Evolutionary conservation across 2,888 invertebrate species (phyloP).

Genomic region (Nycteola revayana): DNA sequence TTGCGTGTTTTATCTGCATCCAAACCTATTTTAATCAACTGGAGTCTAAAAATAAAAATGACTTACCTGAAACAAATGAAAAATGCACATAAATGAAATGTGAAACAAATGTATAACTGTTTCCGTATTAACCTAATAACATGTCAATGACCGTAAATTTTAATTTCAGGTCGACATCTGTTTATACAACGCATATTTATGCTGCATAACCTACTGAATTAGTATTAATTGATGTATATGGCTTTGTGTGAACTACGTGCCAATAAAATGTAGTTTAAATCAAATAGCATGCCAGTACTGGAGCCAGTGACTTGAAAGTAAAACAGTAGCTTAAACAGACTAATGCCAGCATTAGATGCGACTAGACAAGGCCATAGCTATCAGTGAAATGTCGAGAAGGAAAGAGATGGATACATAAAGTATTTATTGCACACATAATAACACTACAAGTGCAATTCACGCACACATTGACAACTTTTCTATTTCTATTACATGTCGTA

Average conservation of each 20-base stretch:
- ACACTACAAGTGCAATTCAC: constrained; percentile 72
- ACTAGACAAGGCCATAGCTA: constrained; percentile 82
- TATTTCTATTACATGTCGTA: constrained; percentile 74
- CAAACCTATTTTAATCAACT: constrained; percentile 25
- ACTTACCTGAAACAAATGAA: constrained; percentile 70
- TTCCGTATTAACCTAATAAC: constrained; percentile 40
- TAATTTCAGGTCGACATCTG: constrained; percentile 49
- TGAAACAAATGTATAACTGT: constrained; percentile 30
- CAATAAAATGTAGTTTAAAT: background rate
- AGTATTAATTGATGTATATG: constrained; percentile 26
- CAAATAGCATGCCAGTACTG: constrained; percentile 19
- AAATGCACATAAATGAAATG: constrained; percentile 30
- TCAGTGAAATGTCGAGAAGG: constrained; percentile 81
- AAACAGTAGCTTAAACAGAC: constrained; percentile 57
- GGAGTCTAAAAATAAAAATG: constrained; percentile 15
- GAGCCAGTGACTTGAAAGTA: constrained; percentile 50
- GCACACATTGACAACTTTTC: constrained; percentile 66
- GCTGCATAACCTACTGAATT: constrained; percentile 46
- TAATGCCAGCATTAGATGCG: constrained; percentile 81
- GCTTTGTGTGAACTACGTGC: background rate
- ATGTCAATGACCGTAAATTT: constrained; percentile 51
- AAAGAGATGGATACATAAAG: constrained; percentile 77
- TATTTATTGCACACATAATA: constrained; percentile 78
- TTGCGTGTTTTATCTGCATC: no score
- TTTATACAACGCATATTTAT: constrained; percentile 45